A percentile compares a stretch with the other conserved stretches of the same genome.
Evolutionary conservation across 92 coral and sea anemone genomes (phyloP).

Genomic region (Nematostella vectensis): DNA sequence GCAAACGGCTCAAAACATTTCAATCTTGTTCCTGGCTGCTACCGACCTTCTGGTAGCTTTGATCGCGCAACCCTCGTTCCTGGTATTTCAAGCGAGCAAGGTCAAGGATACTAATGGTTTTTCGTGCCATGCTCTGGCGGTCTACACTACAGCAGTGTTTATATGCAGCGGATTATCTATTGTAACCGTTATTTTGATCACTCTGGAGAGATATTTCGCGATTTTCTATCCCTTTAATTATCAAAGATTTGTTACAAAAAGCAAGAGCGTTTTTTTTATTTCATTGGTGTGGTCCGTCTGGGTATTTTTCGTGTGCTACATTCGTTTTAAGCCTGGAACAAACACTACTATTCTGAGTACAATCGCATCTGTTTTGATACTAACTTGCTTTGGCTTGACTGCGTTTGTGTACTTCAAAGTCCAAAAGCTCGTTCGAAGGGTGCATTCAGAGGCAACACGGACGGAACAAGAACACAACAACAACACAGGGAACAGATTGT

Average conservation of each 20-base stretch:
- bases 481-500: constrained; percentile 23
- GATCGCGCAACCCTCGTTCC: constrained; percentile 49
- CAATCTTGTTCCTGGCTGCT: constrained; percentile 53
- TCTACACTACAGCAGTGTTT: constrained; percentile 45
- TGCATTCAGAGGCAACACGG: constrained; percentile 15
- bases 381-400: constrained; percentile 33
- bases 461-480: constrained; percentile 2
- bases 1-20: constrained; percentile 57
- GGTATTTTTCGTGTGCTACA: constrained; percentile 25
- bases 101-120: constrained; percentile 15
- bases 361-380: constrained; percentile 40
- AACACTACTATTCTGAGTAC: constrained; percentile 25
- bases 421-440: constrained; percentile 28
- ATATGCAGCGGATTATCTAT: constrained; percentile 58
- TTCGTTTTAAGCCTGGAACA: constrained; percentile 42
- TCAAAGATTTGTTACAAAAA: constrained; percentile 32
- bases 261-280: constrained; percentile 20
- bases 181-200: constrained; percentile 48
- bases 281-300: constrained; percentile 43
- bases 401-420: constrained; percentile 51
- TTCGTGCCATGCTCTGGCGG: constrained; percentile 45
- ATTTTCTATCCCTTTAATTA: constrained; percentile 68
- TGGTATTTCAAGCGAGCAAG: constrained; percentile 62
- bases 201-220: constrained; percentile 59
- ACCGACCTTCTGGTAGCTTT: constrained; percentile 47